Conservation (phyloP, 2,888 invertebrate species). For the Elaeidobius kamerunicus region DNA sequence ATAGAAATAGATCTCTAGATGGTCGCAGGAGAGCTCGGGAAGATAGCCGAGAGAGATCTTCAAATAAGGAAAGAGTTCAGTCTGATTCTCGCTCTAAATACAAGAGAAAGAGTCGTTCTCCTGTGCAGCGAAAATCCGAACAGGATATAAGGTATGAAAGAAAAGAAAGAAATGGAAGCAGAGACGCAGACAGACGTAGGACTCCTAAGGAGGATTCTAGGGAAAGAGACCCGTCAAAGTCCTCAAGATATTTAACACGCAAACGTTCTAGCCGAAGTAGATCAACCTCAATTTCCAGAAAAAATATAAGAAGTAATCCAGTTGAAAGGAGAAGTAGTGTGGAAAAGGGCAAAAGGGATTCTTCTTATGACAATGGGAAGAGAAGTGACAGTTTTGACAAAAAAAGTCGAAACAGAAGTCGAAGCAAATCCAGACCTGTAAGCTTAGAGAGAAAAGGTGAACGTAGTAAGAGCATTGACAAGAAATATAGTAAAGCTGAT, state of each 20-base stretch:
- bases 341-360: slow-evolving; percentile 3
- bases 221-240: slow-evolving; percentile 2
- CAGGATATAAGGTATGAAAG: slow-evolving; percentile 1
- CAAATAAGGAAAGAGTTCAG: slow-evolving; percentile 11
- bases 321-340: not conserved
- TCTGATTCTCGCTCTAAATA: slow-evolving; percentile 37
- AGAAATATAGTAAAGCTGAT: not conserved
- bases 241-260: slow-evolving; percentile 5
- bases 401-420: slow-evolving; percentile 7
- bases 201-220: slow-evolving; percentile 5
- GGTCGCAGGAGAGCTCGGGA: slow-evolving; percentile 5
- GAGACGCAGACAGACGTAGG: slow-evolving; percentile 3
- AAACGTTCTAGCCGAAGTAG: slow-evolving; percentile 9
- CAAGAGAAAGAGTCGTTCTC: slow-evolving; percentile 15
- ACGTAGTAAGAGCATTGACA: slow-evolving; percentile 1
- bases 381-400: slow-evolving; percentile 7
- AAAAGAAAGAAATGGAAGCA: slow-evolving; percentile 9
- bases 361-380: not conserved
- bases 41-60: slow-evolving; percentile 6
- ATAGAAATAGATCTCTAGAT: slow-evolving; percentile 7
- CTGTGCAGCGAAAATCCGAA: slow-evolving; percentile 12
- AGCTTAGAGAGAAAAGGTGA: slow-evolving; percentile 6
- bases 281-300: slow-evolving; percentile 2
- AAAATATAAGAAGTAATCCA: slow-evolving; percentile 1
- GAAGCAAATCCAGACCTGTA: not conserved